Percentiles rank a stretch among this genome's conserved stretches.
Conservation (phyloP, 2,888 invertebrate genomes). For the Boloria euphrosyne region DNA sequence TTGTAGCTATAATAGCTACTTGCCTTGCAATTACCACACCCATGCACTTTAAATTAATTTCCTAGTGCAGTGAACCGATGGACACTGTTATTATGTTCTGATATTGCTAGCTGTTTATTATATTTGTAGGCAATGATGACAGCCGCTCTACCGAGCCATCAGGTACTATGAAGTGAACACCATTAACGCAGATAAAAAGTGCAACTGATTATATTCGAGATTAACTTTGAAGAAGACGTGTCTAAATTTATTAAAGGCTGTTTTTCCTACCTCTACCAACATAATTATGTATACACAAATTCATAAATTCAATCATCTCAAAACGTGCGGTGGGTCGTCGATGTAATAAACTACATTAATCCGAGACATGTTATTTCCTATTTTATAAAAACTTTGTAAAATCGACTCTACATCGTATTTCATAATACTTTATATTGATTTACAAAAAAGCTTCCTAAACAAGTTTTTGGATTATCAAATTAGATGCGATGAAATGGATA, state of each 20-base stretch:
- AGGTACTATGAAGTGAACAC: constrained; percentile 14
- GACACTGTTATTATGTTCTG: constrained; percentile 61
- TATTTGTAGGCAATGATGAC: constrained; percentile 41
- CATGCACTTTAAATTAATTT: constrained; percentile 78
- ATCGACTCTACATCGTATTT: constrained; percentile 10
- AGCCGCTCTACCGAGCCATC: constrained; percentile 32
- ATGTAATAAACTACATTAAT: constrained; percentile 25
- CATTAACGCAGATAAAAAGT: constrained; percentile 14
- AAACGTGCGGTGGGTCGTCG: constrained; percentile 30
- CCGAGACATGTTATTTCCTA: constrained; percentile 20
- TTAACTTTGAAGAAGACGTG: constrained; percentile 4
- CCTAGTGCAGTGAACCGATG: constrained; percentile 62
- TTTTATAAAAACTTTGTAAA: constrained; percentile 24
- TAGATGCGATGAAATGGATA: constrained; percentile 32
- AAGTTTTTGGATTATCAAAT: constrained; percentile 26
- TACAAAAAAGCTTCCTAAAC: constrained; percentile 26
- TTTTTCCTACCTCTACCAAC: not conserved
- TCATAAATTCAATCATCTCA: constrained; percentile 17
- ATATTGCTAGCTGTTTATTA: constrained; percentile 62
- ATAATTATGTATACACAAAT: constrained; percentile 3
- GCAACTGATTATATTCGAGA: constrained; percentile 18
- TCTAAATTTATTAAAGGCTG: constrained; percentile 2
- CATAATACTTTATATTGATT: constrained; percentile 28
- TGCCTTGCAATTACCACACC: constrained; percentile 67
- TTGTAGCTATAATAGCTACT: constrained; percentile 69